phyloP scores from a whole-genome alignment of 2,888 invertebrate species.

The Nomada goodeniana region DNA sequence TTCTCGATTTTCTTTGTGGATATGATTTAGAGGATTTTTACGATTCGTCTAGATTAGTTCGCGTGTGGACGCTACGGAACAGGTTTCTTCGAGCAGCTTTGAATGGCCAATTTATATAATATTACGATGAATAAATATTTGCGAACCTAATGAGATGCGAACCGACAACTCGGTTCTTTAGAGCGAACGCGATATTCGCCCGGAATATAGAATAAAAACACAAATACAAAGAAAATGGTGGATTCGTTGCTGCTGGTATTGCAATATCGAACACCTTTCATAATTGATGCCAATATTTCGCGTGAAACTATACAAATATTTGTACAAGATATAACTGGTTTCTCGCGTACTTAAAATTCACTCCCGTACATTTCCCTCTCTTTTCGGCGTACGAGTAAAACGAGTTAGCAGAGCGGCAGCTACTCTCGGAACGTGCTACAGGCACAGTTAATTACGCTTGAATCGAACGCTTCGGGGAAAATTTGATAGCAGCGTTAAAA shows the following conservation, averaged over 20 bases:
- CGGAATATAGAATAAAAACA: too few relatives aligned
- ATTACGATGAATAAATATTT: too few relatives aligned
- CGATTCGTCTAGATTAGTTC: too few relatives aligned
- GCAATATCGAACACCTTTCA: not conserved
- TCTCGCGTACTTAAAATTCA: slow-evolving; percentile 16
- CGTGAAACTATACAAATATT: not conserved
- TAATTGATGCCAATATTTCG: not conserved
- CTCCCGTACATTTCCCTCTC: not conserved
- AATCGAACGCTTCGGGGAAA: too few relatives aligned
- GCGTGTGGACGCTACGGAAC: too few relatives aligned
- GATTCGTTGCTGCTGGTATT: not conserved
- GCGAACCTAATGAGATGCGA: too few relatives aligned
- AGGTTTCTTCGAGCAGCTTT: too few relatives aligned
- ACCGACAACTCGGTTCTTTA: too few relatives aligned
- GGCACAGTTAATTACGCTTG: slow-evolving; percentile 13
- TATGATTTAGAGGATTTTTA: too few relatives aligned
- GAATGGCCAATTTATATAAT: too few relatives aligned
- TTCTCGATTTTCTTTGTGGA: too few relatives aligned
- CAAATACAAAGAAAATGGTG: not conserved
- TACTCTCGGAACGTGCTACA: not conserved
- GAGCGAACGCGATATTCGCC: too few relatives aligned
- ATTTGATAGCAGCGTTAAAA: not conserved
- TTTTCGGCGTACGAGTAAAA: not conserved
- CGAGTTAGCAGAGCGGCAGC: not conserved
- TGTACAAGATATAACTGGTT: not conserved